Evolutionary conservation across 2,888 invertebrate genomes (phyloP), one percentile per base, ranked within the genome.

Genomic region (Scotopteryx bipunctaria): DNA sequence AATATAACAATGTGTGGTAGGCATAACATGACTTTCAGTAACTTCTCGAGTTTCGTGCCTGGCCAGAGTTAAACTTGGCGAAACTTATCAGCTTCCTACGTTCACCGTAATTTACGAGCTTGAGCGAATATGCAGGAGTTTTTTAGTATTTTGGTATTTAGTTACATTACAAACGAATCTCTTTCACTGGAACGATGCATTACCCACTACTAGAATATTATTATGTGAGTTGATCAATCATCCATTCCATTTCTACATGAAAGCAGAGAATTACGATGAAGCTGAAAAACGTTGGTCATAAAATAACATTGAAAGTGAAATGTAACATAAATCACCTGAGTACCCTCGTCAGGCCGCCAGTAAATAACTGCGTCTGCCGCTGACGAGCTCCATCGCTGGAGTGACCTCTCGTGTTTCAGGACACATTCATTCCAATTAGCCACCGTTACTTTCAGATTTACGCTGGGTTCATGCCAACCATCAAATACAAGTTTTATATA

Each of bases 241-340:
- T 23, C 23, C 8, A 6, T 32, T 32, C 15, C 9, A 5, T 38
- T 16, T 16, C 23, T 9, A 21, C 4, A 8, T 29, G 29, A 16
- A 51, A 23, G 21, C 21, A 27, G 23, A 5, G 21, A 31, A 35
- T 40, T 23, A 32, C 32, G 35, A 35, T 16, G 32, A 21, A 41
- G 21, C 42, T 29, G 35, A 59, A 67, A 68, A 69, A 69, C 54
- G 63, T 64, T 60, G 64, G 62, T 36, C 64, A 71, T 71, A 72
- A 71, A 79, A 78, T 71, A 70, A 64, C 70, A 74, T 74, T 65
- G 74, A 78, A 81, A 86, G 78, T 85, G 73, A 81, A 83, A 81
- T 67, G 76, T 77, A 63, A 77, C 81, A 87, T 88, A 86, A 88
- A 87, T 88, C 86, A 86, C 78, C 72, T 71, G 71, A 59, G 71